These are phyloP conservation scores for Macrophya annulata DNA, from an alignment of 2,888 invertebrate genomes.

Conservation along the genomic window DNA sequence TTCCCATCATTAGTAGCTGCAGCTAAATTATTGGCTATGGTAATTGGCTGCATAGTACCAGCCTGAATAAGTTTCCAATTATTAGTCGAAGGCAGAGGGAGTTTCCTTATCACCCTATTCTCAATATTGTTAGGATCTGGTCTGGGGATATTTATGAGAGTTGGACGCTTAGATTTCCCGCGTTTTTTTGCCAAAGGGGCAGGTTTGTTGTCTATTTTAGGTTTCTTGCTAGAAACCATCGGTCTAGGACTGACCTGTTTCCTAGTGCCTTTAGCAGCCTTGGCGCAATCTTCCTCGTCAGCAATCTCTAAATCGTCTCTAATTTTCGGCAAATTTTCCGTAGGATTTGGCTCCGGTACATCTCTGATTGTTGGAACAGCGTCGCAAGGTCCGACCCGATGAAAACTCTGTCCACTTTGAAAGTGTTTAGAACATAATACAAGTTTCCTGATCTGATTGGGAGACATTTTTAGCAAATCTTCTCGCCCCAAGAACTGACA, in stretches of 20 bases:
- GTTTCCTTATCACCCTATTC: conserved; percentile 69
- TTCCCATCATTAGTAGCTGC: conserved; percentile 69
- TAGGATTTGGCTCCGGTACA: conserved; percentile 61
- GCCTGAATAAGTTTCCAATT: conserved; percentile 75
- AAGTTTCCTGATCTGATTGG: conserved; percentile 76
- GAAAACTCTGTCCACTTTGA: conserved; percentile 74
- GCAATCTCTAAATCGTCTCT: neutral
- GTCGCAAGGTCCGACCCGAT: conserved; percentile 75
- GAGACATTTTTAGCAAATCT: conserved; percentile 77
- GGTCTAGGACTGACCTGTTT: conserved; percentile 66
- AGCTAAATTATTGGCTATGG: conserved; percentile 71
- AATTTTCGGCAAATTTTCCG: conserved; percentile 54
- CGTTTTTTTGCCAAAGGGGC: conserved; percentile 76
- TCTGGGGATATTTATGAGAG: conserved; percentile 75
- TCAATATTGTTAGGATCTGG: conserved; percentile 70
- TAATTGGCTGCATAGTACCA: conserved; percentile 75
- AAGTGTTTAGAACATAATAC: conserved; percentile 77
- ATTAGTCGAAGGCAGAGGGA: conserved; percentile 73
- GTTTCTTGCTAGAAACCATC: conserved; percentile 77
- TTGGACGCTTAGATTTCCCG: conserved; percentile 75
- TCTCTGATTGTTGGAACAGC: conserved; percentile 76
- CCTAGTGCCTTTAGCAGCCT: conserved; percentile 60
- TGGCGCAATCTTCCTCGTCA: conserved; percentile 19
- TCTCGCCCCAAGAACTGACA: conserved; percentile 77
- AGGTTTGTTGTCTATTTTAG: conserved; percentile 77